Conservation (phyloP, 1,140 invertebrate species). For the Drosophila busckii region DNA sequence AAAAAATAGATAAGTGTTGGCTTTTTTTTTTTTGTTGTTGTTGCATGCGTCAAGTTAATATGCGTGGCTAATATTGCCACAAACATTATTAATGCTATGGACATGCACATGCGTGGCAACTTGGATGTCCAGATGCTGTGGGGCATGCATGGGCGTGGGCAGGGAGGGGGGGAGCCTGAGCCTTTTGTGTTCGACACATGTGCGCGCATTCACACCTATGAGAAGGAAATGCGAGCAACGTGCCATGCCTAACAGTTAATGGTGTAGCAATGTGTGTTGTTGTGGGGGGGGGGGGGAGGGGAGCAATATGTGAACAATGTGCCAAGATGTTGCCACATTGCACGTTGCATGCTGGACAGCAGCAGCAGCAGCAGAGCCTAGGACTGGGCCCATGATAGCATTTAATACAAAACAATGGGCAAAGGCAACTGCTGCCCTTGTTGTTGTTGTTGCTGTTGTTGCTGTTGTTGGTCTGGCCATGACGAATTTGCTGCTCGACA, state of each 20-base stretch:
- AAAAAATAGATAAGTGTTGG: conserved; percentile 21
- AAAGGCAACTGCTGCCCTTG: conserved; percentile 24
- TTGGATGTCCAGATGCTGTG: background rate
- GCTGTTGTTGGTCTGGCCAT: conserved; percentile 40
- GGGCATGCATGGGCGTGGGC: background rate
- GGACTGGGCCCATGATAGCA: too few relatives aligned
- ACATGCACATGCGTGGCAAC: conserved; percentile 49
- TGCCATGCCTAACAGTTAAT: background rate
- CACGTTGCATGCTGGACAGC: conserved; percentile 33
- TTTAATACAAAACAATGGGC: conserved; percentile 70
- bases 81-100: conserved; percentile 63
- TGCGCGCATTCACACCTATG: conserved; percentile 71
- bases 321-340: background rate
- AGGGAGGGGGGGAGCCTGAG: conserved; percentile 7
- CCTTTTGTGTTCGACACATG: conserved; percentile 72
- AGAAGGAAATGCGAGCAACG: conserved; percentile 44
- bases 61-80: conserved; percentile 67
- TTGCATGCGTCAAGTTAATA: conserved; percentile 51
- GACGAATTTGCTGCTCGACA: conserved; percentile 51
- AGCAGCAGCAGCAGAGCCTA: too few relatives aligned
- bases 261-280: background rate
- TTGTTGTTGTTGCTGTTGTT: background rate
- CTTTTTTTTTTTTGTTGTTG: conserved; percentile 7
- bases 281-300: background rate
- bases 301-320: conserved; percentile 17